A percentile compares a stretch with the other conserved stretches of the same genome.
phyloP scores from a whole-genome alignment of 2,113 vertebrate genomes.

The Hippotragus niger region DNA sequence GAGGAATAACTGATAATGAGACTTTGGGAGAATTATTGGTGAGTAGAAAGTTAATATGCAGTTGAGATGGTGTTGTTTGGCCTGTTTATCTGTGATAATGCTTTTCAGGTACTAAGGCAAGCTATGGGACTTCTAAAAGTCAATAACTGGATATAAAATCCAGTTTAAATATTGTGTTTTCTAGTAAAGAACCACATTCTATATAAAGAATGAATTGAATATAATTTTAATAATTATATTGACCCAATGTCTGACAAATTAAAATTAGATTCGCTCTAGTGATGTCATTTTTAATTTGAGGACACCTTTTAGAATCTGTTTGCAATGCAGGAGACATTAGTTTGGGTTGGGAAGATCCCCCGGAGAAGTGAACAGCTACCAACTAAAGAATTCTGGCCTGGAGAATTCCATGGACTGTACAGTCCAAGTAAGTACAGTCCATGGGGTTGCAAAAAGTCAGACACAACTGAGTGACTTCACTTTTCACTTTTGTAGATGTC shows the following conservation, averaged over 20 bases:
- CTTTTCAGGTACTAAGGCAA: neutral
- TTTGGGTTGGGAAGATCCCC: neutral
- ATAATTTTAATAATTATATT: neutral
- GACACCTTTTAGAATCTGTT: neutral
- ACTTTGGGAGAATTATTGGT: neutral
- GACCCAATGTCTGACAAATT: neutral
- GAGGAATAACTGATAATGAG: neutral
- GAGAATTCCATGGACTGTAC: neutral
- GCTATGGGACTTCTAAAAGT: neutral
- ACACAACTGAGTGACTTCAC: neutral
- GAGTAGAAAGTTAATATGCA: neutral
- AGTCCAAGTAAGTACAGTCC: neutral
- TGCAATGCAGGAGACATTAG: neutral
- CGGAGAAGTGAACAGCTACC: neutral
- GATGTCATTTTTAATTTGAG: neutral
- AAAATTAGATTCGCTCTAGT: neutral
- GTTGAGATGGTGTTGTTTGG: neutral
- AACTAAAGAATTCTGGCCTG: neutral
- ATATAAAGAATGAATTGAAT: neutral
- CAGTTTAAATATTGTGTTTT: neutral
- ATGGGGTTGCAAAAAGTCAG: neutral
- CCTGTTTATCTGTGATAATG: neutral
- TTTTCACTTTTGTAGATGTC: neutral
- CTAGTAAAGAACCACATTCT: neutral
- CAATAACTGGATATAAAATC: neutral